These are phyloP conservation scores for Stercorarius parasiticus DNA, from an alignment of 2,113 vertebrate genomes.

Conservation along the genomic window DNA sequence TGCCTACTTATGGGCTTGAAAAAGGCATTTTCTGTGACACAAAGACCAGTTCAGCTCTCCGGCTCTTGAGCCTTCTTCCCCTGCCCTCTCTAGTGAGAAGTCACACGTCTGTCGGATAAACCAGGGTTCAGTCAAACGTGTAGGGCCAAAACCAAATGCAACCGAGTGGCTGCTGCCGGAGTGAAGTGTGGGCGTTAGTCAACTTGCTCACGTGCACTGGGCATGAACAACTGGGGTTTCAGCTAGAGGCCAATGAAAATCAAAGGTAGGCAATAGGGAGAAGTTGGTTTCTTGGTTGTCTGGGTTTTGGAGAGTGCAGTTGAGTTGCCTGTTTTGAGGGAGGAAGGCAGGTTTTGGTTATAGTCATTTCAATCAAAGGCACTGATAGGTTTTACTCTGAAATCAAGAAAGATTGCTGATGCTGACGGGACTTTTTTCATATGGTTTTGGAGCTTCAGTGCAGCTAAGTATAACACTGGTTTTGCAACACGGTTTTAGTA, in stretches of 20 bases:
- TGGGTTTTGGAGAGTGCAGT: neutral
- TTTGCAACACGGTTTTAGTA: neutral
- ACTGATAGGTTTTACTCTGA: neutral
- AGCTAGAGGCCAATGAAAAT: neutral
- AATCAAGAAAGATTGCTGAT: neutral
- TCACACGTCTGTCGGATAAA: neutral
- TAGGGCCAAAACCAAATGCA: neutral
- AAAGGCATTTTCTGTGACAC: neutral
- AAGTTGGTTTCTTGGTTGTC: neutral
- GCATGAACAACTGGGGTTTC: neutral
- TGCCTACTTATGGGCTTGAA: neutral
- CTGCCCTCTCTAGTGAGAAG: neutral
- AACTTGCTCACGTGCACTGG: neutral
- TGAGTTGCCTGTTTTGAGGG: neutral
- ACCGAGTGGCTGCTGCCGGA: neutral
- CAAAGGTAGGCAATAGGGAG: neutral
- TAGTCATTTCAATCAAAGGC: neutral
- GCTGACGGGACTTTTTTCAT: neutral
- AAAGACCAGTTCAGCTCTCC: neutral
- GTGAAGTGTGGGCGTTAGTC: neutral
- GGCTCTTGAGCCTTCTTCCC: neutral
- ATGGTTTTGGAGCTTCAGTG: neutral
- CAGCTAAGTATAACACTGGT: neutral
- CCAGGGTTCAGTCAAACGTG: neutral
- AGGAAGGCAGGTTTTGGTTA: neutral